Base-by-base conservation (phyloP, 2,888 invertebrate genomes). In the Drosophila tanythrix region DNA sequence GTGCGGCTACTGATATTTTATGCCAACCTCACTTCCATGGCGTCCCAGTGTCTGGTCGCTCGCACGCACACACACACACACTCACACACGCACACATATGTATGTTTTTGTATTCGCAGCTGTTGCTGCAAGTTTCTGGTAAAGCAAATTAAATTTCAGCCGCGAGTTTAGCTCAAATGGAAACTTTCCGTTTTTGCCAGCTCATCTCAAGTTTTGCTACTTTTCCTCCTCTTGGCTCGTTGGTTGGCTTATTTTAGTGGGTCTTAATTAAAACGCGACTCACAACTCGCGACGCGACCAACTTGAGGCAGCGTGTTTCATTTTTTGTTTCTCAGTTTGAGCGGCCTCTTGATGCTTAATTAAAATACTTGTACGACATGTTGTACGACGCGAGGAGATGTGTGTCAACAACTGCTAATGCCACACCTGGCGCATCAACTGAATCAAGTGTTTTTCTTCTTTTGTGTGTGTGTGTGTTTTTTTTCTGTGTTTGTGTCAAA, bases 311-410 rank as follows among this genome's bases (percentile, higher is more conserved):
- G 60, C 80, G 81, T 46, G 3, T 7, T 46, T 46, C 15, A 33
- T 88, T 82, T 84, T 73, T 73, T 18, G 3, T 31, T 36, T 31
- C 18, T 15, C 36, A 15, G 36, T 21, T 46, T 46, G 46, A 46
- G 69, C 76, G 80, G 73, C 70, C 82, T 71, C 83, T 88, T 88
- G 87, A 86, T 81, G 90, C 90, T 88, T 88, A 88, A 88, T 88
- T 90, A 88, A 88, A 88, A 88, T 90, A 88, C 87, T 88, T 83
- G 90, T 83, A 83, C 89, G 87, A 86, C 89, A 88, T 86, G 90
- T 76, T 79, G 85, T 84, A 80, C 89, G 48, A 38, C 55, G 43
- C 43, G 59, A 66, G 67, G 71, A 70, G 76, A 82, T 83, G 75
- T 88, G 68, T 88, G 87, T 88, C 87, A 88, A 88, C 89, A 89